Base-by-base conservation (phyloP, 1,140 invertebrate species). In the Zaprionus kolodkinae region DNA sequence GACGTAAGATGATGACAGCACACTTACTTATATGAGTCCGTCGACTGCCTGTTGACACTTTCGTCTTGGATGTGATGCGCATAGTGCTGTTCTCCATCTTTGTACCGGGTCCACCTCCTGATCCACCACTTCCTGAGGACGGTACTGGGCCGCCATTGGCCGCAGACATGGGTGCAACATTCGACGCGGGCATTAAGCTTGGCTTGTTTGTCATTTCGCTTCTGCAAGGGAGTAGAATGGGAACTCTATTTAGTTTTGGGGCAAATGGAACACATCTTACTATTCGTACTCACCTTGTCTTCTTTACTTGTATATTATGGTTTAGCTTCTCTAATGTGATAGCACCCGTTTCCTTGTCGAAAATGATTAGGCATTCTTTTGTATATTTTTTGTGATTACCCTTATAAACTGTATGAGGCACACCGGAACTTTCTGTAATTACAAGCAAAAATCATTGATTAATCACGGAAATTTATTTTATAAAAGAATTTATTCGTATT, bases 351-450 rank as follows among this genome's bases (percentile, higher is more conserved):
- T 94, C 94, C 92, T 96, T 95, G 93, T 99, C 97, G 76, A 98
- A 97, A 61, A 99, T 98, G 10, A 99, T 94, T 50, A 99, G 97
- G 94, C 98, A 99, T 94, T 99, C 98, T 94, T 98, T 95, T 97
- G 95, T 94, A 92, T 97, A 97, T 45, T 97, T 97, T 90, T 96
- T 95, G 91, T 98, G 96, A 86, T 97, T 97, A 52, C 98, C 98
- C 93, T 98, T 98, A 93, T 98, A 99, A 60, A 99, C 96, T 72
- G 97, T 99, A 80, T 98, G 96, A 61, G 96, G 95, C 38, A 96
- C 96, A 36, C 97, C 97, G 73, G 97, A 96, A 70, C 97, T 97
- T 84, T 89, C 91, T 92, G 83, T 1, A 91, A 74, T 6, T 17
- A 52, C 52, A 59, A 25, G 45, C 55, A 59, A 25, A 35, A 9